Conservation (phyloP, 2,113 vertebrate species). For the Chrysemys picta region DNA sequence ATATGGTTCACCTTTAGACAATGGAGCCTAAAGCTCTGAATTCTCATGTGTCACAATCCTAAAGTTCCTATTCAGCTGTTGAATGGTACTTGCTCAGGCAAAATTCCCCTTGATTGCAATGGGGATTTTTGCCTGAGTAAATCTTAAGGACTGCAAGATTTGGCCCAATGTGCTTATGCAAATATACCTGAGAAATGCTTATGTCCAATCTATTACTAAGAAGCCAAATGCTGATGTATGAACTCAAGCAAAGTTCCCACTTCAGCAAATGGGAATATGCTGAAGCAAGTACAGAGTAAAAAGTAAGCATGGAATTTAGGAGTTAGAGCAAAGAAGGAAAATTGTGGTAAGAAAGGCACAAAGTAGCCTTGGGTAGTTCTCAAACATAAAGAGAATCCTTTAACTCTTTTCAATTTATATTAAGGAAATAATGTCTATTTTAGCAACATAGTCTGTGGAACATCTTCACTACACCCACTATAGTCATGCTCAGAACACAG, state of each 20-base stretch:
- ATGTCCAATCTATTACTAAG: background rate
- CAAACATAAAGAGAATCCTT: background rate
- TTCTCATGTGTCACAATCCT: background rate
- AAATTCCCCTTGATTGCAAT: background rate
- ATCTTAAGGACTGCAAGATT: background rate
- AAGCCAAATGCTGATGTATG: background rate
- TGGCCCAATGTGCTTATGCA: background rate
- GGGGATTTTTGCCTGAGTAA: background rate
- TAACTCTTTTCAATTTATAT: background rate
- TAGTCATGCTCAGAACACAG: background rate
- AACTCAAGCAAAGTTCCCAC: background rate
- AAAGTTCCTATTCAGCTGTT: background rate
- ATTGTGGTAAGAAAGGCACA: background rate
- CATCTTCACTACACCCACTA: background rate
- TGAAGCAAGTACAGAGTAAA: background rate
- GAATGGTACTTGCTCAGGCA: background rate
- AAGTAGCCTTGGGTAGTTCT: background rate
- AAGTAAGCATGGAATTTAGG: background rate
- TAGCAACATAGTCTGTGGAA: background rate
- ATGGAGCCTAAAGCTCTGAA: background rate
- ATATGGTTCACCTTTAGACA: background rate
- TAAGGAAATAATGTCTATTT: background rate
- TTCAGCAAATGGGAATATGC: background rate
- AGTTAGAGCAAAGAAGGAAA: background rate
- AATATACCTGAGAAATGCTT: background rate